phyloP scores from a whole-genome alignment of 2,797 vertebrate species.

The Lithobates pipiens region DNA sequence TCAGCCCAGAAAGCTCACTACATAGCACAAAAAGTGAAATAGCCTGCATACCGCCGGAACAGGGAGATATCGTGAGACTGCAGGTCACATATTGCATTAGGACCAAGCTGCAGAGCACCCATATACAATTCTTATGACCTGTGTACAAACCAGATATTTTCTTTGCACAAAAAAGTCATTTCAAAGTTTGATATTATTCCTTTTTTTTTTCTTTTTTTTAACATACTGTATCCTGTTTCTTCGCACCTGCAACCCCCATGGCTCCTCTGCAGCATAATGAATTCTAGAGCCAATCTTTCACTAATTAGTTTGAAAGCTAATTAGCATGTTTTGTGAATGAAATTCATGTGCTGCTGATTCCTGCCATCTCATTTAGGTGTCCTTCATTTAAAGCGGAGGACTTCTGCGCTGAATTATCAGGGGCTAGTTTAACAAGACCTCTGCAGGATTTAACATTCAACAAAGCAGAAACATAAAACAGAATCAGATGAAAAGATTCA shows the following conservation, averaged over 20 bases:
- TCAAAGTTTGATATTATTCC: background rate
- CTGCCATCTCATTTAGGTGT: slow-evolving; percentile 45
- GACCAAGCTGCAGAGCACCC: background rate
- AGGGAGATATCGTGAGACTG: no score
- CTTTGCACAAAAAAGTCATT: background rate
- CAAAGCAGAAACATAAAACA: slow-evolving; percentile 8
- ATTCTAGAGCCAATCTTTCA: slow-evolving; percentile 35
- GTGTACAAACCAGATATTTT: background rate
- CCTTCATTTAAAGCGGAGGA: slow-evolving; percentile 33
- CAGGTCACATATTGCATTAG: no score
- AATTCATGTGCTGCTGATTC: slow-evolving; percentile 38
- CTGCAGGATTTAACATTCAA: slow-evolving; percentile 33
- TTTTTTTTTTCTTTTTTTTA: background rate
- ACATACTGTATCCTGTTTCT: background rate
- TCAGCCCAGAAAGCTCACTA: no score
- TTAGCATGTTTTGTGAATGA: slow-evolving; percentile 48
- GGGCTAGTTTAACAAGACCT: slow-evolving; percentile 34
- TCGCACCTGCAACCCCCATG: slow-evolving; percentile 32
- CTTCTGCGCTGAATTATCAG: slow-evolving; percentile 43
- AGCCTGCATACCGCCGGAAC: no score
- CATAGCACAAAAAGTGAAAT: no score
- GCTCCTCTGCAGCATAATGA: slow-evolving; percentile 40
- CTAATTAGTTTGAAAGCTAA: slow-evolving; percentile 48
- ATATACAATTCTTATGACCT: background rate
- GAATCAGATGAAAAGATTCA: slow-evolving; percentile 20